Evolutionary conservation across 2,113 vertebrate species (phyloP).

Genomic region (Myrmecophaga tridactyla): DNA sequence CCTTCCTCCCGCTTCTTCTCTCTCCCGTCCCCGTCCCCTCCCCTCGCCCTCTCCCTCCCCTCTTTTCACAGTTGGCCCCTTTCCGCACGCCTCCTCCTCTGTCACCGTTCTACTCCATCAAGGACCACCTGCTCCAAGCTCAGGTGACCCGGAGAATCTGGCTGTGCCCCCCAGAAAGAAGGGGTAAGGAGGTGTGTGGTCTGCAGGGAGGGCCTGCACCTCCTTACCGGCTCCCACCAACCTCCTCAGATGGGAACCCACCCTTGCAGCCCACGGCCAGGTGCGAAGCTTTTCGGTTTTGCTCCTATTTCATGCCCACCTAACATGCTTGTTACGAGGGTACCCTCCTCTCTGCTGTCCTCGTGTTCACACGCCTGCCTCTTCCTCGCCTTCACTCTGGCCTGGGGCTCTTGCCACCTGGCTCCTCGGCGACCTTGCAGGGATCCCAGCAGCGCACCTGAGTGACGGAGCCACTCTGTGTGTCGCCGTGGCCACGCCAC

Average conservation of each 20-base stretch:
- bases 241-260: not conserved
- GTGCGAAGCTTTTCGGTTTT: constrained; percentile 8
- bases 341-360: not conserved
- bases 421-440: constrained; percentile 54
- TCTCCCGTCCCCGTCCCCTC: constrained; percentile 27
- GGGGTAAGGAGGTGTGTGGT: no score
- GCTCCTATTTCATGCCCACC: constrained; percentile 50
- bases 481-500: no score
- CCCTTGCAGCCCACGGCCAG: accelerated
- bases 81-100: not conserved
- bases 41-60: not conserved
- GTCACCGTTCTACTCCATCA: no score
- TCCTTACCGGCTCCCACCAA: no score
- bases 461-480: not conserved
- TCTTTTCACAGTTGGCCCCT: accelerated
- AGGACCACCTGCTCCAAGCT: no score
- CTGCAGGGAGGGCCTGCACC: no score
- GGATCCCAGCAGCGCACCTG: no score
- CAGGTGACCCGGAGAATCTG: no score
- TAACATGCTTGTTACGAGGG: constrained; percentile 58
- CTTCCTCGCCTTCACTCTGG: not conserved
- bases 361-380: accelerated
- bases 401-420: constrained; percentile 3
- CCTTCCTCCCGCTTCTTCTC: constrained; percentile 65
- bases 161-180: no score